phyloP scores from a whole-genome alignment of 2,888 invertebrate genomes.

The Dexiosoma caninum region DNA sequence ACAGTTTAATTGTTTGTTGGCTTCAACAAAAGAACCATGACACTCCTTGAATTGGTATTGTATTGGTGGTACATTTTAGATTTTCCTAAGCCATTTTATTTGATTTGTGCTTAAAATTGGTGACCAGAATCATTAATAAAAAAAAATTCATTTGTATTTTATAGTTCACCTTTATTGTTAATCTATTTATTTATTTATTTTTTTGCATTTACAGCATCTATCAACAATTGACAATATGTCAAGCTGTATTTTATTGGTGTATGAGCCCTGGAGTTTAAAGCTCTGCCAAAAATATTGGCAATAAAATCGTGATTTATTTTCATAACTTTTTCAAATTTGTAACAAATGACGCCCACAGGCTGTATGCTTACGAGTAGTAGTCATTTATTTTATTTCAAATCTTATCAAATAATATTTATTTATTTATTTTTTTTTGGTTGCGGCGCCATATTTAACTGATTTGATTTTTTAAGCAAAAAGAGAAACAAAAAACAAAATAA shows the following conservation, averaged over 20 bases:
- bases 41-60: slow-evolving; percentile 56
- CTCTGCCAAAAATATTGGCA: neutral
- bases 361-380: neutral
- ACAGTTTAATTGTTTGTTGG: slow-evolving; percentile 35
- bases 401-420: neutral
- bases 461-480: too few relatives aligned
- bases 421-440: neutral
- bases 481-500: too few relatives aligned
- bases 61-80: neutral
- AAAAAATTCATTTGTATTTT: neutral
- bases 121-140: slow-evolving; percentile 22
- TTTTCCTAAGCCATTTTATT: slow-evolving; percentile 14
- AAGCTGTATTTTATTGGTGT: slow-evolving; percentile 11
- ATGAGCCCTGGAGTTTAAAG: neutral
- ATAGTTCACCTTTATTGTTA: neutral
- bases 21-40: slow-evolving; percentile 50
- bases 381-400: neutral
- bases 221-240: slow-evolving; percentile 57
- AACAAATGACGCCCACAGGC: slow-evolving; percentile 47
- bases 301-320: slow-evolving; percentile 45
- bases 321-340: neutral
- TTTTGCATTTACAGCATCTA: slow-evolving; percentile 26
- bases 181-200: too few relatives aligned
- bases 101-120: neutral
- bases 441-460: slow-evolving; percentile 3